A percentile compares a stretch with the other conserved stretches of the same genome.
phyloP scores from a whole-genome alignment of 2,888 invertebrate genomes.

The Bibio marci region DNA sequence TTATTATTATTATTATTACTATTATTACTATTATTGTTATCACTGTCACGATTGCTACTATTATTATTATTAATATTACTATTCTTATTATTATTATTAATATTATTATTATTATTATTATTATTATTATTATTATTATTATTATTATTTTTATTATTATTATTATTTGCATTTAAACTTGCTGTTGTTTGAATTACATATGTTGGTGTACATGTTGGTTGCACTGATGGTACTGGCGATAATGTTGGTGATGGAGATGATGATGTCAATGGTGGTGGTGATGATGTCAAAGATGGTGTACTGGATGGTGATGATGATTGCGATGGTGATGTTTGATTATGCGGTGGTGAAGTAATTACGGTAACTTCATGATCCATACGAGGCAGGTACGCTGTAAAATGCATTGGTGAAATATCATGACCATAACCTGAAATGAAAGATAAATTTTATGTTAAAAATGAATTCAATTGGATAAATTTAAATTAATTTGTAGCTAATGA shows the following conservation, averaged over 20 bases:
- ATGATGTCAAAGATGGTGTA: constrained; percentile 24
- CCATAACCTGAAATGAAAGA: constrained; percentile 52
- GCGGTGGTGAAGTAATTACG: constrained; percentile 24
- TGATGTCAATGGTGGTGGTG: constrained; percentile 11
- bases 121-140: too few species aligned
- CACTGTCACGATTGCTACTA: too few species aligned
- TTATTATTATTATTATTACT: too few species aligned
- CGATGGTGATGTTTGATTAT: constrained; percentile 22
- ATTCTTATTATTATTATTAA: too few species aligned
- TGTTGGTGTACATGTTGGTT: constrained; percentile 11
- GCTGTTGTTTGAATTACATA: too few species aligned
- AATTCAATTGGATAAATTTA: background rate
- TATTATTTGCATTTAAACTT: too few species aligned
- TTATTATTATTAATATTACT: too few species aligned
- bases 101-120: too few species aligned
- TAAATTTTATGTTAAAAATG: too few species aligned
- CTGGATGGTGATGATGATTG: constrained; percentile 11
- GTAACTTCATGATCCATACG: constrained; percentile 41
- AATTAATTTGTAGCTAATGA: too few species aligned
- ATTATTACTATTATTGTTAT: too few species aligned
- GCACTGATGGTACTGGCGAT: constrained; percentile 9
- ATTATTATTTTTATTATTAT: too few species aligned
- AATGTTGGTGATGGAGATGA: constrained; percentile 31
- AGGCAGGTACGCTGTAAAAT: constrained; percentile 59
- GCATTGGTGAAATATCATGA: constrained; percentile 59